Evolutionary conservation across 2,888 invertebrate species (phyloP).

Genomic region (Hemicrepidius hirtus): DNA sequence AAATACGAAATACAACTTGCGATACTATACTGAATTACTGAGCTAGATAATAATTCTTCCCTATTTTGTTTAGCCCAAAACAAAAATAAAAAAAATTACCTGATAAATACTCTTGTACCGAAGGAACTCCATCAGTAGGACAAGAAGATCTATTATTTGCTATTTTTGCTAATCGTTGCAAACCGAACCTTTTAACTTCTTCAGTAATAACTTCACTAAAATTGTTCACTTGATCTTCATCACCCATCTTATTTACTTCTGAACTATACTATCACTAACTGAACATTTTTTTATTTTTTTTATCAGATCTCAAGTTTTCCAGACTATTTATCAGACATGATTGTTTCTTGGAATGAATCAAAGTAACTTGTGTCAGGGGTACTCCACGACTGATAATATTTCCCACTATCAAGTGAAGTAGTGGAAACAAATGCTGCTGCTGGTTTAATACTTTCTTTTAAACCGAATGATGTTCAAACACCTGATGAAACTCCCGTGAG

Average conservation of each 20-base stretch:
- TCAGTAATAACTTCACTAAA: conserved; percentile 53
- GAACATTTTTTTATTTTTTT: background rate
- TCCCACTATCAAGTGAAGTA: conserved; percentile 26
- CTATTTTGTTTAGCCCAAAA: no score
- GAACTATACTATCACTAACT: conserved; percentile 1
- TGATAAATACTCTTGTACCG: conserved; percentile 65
- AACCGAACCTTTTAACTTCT: conserved; percentile 52
- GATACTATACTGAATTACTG: no score
- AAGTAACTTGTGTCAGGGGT: conserved; percentile 16
- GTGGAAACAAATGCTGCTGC: background rate
- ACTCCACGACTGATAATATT: conserved; percentile 32
- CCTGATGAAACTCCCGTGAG: background rate
- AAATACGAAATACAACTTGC: no score
- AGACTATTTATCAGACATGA: conserved; percentile 1
- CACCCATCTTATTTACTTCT: conserved; percentile 7
- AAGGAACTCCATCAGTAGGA: conserved; percentile 61
- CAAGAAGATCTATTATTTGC: conserved; percentile 55
- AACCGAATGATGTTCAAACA: background rate
- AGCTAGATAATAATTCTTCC: no score
- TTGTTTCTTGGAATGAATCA: background rate
- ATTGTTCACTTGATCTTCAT: conserved; percentile 14
- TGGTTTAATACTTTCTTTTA: conserved; percentile 14
- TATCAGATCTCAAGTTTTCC: background rate
- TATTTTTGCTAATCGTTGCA: conserved; percentile 52
- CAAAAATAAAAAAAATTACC: no score